Percentiles rank a stretch among this genome's conserved stretches.
Conservation (phyloP, 1,140 invertebrate genomes). For the Aphaenogaster rudis region DNA sequence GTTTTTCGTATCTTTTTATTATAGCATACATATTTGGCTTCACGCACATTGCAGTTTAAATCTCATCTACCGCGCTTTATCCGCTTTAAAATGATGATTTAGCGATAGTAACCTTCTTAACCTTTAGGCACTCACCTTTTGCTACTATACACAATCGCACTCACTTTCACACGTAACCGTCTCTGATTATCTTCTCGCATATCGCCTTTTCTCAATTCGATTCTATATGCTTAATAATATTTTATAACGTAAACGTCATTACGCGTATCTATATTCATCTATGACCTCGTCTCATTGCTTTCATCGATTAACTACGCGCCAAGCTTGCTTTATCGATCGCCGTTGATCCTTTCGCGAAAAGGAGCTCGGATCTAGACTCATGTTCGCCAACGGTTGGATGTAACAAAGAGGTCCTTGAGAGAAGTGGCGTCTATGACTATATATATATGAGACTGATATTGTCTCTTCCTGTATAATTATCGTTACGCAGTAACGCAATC, state of each 20-base stretch:
- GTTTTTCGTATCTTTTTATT: background rate
- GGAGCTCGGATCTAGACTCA: background rate
- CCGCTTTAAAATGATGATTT: constrained; percentile 67
- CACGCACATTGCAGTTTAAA: constrained; percentile 13
- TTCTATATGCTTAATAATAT: constrained; percentile 37
- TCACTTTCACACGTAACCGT: constrained; percentile 75
- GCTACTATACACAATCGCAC: constrained; percentile 71
- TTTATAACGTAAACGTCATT: constrained; percentile 45
- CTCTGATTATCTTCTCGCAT: constrained; percentile 40
- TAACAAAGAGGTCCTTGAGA: constrained; percentile 46
- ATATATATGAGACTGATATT: constrained; percentile 17
- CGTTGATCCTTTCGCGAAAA: constrained; percentile 30
- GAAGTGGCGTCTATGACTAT: background rate
- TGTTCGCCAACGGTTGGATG: background rate
- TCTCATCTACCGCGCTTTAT: constrained; percentile 43
- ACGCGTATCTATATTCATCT: constrained; percentile 41
- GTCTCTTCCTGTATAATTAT: constrained; percentile 58
- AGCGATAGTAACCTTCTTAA: constrained; percentile 72
- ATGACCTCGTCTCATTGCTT: constrained; percentile 52
- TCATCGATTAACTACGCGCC: constrained; percentile 46
- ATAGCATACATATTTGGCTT: background rate
- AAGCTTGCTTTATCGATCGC: constrained; percentile 5
- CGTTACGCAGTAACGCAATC: constrained; percentile 31
- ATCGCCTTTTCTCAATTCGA: constrained; percentile 39
- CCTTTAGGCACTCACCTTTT: constrained; percentile 76